These are phyloP conservation scores for Grus americana DNA, from an alignment of 2,113 vertebrate species.

Conservation along the genomic window DNA sequence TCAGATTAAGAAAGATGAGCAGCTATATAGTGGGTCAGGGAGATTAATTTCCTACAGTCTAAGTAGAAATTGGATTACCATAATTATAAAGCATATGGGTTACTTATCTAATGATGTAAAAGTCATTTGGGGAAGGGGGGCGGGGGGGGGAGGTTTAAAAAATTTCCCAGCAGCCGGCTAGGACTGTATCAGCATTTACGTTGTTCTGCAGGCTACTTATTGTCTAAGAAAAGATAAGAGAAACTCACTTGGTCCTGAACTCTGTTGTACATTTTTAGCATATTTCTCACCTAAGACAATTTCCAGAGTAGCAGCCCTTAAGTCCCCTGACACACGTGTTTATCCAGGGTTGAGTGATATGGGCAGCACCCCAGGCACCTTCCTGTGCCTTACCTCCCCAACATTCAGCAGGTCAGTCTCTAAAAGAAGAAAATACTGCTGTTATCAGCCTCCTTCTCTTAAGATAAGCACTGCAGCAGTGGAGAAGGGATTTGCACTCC, in stretches of 20 bases:
- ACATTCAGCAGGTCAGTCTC: neutral
- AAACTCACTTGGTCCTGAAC: neutral
- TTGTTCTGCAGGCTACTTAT: neutral
- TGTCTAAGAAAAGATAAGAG: conserved; percentile 5
- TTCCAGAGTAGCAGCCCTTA: neutral
- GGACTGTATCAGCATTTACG: neutral
- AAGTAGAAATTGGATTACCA: neutral
- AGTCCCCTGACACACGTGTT: neutral
- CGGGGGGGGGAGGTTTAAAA: neutral
- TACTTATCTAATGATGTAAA: neutral
- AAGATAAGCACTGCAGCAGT: neutral
- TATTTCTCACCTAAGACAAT: conserved; percentile 24
- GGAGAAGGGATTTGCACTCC: conserved; percentile 40
- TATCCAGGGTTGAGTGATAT: neutral
- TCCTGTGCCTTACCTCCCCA: neutral
- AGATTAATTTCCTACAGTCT: neutral
- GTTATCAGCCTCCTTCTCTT: neutral
- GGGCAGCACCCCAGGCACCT: neutral
- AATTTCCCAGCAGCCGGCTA: neutral
- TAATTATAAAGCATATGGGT: neutral
- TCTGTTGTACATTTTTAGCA: neutral
- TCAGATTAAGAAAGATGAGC: neutral
- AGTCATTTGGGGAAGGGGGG: neutral
- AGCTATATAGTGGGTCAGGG: neutral
- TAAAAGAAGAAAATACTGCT: conserved; percentile 5